Conservation (phyloP, 2,888 invertebrate species). For the Diadegma fenestrale region DNA sequence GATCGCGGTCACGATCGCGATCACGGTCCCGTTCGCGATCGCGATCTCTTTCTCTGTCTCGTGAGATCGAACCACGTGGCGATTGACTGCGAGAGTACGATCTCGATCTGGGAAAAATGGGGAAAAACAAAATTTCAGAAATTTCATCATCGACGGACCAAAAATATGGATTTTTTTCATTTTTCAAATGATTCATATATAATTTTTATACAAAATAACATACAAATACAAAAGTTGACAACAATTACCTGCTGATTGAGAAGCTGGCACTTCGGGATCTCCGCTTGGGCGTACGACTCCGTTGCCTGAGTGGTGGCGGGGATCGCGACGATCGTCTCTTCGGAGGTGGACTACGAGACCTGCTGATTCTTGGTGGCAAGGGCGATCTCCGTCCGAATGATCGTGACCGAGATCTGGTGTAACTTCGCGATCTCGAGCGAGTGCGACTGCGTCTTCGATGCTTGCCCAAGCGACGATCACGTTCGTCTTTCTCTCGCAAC, state of each 20-base stretch:
- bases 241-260: conserved; percentile 86
- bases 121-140: too few relatives aligned
- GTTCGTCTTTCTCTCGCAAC: conserved; percentile 93
- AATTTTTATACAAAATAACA: too few relatives aligned
- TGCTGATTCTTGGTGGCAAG: conserved; percentile 80
- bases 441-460: conserved; percentile 86
- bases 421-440: conserved; percentile 85
- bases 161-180: too few relatives aligned
- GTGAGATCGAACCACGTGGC: too few relatives aligned
- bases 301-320: conserved; percentile 79
- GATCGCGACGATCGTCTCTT: conserved; percentile 81
- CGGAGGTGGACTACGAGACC: conserved; percentile 84
- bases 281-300: conserved; percentile 83
- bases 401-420: conserved; percentile 84
- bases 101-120: too few relatives aligned
- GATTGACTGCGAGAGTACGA: too few relatives aligned
- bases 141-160: too few relatives aligned
- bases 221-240: background rate
- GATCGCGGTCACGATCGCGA: conserved; percentile 88
- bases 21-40: conserved; percentile 83
- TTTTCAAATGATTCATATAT: too few relatives aligned
- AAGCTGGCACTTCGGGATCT: conserved; percentile 85
- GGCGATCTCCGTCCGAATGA: conserved; percentile 82
- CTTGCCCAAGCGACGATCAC: conserved; percentile 88
- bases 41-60: conserved; percentile 67